These are phyloP conservation scores for Pangasius krempfi DNA, from an alignment of 2,797 vertebrate genomes.

Conservation along the genomic window DNA sequence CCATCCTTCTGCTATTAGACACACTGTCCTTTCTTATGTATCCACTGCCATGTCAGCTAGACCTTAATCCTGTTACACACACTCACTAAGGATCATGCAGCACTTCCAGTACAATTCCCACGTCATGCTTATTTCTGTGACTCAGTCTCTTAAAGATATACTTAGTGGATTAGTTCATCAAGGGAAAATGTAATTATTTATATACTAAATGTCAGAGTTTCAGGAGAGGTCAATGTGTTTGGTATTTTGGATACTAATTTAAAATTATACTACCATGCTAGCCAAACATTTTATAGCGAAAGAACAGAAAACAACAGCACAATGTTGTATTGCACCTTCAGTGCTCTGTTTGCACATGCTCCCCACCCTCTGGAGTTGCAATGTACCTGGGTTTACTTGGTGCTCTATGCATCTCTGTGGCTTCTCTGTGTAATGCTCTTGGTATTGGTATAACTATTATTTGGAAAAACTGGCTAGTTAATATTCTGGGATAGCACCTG, in stretches of 20 bases:
- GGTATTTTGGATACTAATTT: not conserved
- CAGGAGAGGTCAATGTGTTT: not conserved
- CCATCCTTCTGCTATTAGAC: not conserved
- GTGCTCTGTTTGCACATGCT: not conserved
- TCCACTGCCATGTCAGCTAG: slow-evolving; percentile 12
- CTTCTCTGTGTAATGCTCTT: not conserved
- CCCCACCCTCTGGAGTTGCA: not conserved
- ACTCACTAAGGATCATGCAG: not conserved
- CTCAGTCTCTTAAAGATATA: not conserved
- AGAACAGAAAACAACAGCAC: not conserved
- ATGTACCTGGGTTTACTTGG: not conserved
- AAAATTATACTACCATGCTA: not conserved
- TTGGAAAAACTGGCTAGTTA: not conserved
- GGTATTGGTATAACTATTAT: not conserved
- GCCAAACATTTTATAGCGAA: not conserved
- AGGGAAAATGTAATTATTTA: slow-evolving; percentile 4
- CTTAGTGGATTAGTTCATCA: not conserved
- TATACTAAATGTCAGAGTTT: not conserved
- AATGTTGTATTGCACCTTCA: not conserved
- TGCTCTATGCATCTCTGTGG: not conserved
- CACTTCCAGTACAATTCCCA: slow-evolving; percentile 6
- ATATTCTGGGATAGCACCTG: not conserved
- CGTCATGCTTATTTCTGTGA: not conserved
- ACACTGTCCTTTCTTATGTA: not conserved
- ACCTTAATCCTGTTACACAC: slow-evolving; percentile 33